phyloP scores from a whole-genome alignment of 2,113 vertebrate species.

The Nansenia antarctica region DNA sequence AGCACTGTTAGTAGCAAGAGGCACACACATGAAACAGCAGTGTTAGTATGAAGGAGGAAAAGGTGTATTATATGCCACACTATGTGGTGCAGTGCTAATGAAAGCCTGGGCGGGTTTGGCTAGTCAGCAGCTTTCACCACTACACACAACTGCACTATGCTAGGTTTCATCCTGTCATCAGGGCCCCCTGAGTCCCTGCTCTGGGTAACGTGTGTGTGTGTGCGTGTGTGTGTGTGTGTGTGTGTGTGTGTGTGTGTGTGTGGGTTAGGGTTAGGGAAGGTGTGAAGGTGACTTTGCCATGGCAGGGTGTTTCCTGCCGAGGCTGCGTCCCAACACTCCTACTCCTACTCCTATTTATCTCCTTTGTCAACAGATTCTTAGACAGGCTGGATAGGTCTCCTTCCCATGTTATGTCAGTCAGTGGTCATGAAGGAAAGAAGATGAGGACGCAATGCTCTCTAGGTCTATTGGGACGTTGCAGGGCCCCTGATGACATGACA shows the following conservation, averaged over 20 bases:
- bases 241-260: conserved; percentile 11
- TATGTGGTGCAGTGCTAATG: background rate
- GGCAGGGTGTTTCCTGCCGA: background rate
- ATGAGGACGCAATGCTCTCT: background rate
- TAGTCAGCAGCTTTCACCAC: conserved; percentile 52
- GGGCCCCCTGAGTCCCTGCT: conserved; percentile 34
- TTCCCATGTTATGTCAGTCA: background rate
- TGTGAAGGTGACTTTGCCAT: conserved; percentile 44
- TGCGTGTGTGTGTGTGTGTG: conserved; percentile 6
- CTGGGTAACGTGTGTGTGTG: conserved; percentile 2
- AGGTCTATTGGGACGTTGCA: background rate
- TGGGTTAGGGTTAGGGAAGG: too few species aligned
- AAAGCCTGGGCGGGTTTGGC: conserved; percentile 42
- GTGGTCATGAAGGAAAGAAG: background rate
- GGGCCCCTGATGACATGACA: conserved; percentile 17
- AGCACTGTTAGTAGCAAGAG: background rate
- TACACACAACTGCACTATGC: conserved; percentile 48
- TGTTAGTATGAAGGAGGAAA: background rate
- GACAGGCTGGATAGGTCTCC: too few species aligned
- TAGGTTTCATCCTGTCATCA: conserved; percentile 34
- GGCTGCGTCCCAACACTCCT: background rate
- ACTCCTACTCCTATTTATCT: background rate
- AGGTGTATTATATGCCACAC: background rate
- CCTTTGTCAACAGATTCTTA: background rate
- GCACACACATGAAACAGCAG: background rate